Evolutionary conservation across 2,113 vertebrate species (phyloP), one percentile per base, ranked within the genome.

Genomic region (Recurvirostra avosetta): DNA sequence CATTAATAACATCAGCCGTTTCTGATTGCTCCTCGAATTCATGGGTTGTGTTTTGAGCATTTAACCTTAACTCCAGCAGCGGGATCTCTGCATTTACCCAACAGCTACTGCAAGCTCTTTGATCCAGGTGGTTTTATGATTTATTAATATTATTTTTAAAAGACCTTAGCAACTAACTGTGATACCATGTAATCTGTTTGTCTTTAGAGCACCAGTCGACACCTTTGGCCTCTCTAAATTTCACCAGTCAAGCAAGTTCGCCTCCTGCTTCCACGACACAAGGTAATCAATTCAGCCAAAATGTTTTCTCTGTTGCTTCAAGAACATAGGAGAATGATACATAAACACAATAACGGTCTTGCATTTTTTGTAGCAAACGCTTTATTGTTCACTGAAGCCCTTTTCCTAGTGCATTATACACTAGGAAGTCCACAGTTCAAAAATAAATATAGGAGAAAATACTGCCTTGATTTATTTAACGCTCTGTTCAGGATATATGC

Each of bases 251-350:
- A 86, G 79, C 18, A 85, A 78, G 76, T 34, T 76, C 36, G 4
- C 55, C 34, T 81, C 30, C 90, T 49, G 52, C 59, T 36, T 22
- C 87, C 36, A 30, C 6, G 0, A 59, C 27, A 70, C 88, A 68
- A 78, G 83, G 96, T 97, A 88, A 97, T 26, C 25, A 49, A 34
- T 43, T 95, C 17, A 61, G 22, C 30, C 15, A 36, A 90, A 75
- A 38, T 52, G 12, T 47, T 94, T 79, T 65, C n/a, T 93, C 13
- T 78, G 0, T 62, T 83, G 17, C 7, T 82, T 81, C 36, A 58
- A 34, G 27, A 71, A 23, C 2, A 2, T 14, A 84, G 40, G 55
- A 91, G 26, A 74, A 86, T 83, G 47, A 34, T n/a, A 63, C 6
- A 49, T 56, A 65, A 79, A 79, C 45, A 77, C 21, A 77, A 40